Evolutionary conservation across 2,888 invertebrate species (phyloP).

Genomic region (Cephus rjabovi): DNA sequence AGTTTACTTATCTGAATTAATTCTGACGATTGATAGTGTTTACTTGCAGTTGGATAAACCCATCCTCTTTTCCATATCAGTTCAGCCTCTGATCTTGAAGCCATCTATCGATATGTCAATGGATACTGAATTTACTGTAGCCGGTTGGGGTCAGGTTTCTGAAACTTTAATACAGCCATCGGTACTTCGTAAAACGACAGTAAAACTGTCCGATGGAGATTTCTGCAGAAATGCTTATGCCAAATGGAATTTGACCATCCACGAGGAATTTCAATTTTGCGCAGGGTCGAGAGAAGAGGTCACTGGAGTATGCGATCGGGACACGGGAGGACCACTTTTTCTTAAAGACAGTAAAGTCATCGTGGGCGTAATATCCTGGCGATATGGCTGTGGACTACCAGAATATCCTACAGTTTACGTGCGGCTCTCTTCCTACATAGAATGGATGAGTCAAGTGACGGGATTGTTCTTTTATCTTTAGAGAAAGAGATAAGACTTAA

Average conservation of each 20-base stretch:
- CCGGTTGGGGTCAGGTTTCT: conserved; percentile 16
- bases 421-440: not conserved
- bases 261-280: conserved; percentile 12
- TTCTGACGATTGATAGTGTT: not conserved
- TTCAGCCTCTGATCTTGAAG: conserved; percentile 4
- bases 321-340: conserved; percentile 13
- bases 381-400: not conserved
- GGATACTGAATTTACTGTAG: not conserved
- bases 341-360: not conserved
- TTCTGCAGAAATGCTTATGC: conserved; percentile 11
- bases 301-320: conserved; percentile 11
- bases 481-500: not conserved
- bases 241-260: conserved; percentile 8
- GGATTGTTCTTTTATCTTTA: not conserved
- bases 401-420: not conserved
- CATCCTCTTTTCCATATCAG: conserved; percentile 10
- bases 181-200: conserved; percentile 4
- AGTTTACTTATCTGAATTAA: not conserved
- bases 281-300: not conserved
- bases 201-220: conserved; percentile 3
- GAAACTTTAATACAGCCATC: conserved; percentile 16
- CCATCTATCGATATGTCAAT: not conserved
- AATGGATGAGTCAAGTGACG: not conserved
- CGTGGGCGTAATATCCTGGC: not conserved
- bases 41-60: conserved; percentile 6